phyloP scores from a whole-genome alignment of 1,140 invertebrate species.

The Drosophila grimshawi region DNA sequence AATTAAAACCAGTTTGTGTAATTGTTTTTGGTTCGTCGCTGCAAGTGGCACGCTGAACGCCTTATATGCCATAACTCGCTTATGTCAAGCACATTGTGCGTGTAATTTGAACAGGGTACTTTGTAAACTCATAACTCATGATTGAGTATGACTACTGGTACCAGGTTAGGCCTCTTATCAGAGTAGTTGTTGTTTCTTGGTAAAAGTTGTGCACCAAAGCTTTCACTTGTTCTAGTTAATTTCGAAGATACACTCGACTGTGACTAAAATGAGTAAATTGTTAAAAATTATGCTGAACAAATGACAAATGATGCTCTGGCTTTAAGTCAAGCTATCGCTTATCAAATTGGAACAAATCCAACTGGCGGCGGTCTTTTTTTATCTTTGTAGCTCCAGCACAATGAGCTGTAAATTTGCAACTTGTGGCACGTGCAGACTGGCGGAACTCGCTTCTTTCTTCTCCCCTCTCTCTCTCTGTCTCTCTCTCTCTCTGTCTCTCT shows the following conservation, averaged over 20 bases:
- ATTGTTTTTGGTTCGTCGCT: slow-evolving; percentile 62
- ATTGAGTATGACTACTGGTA: slow-evolving; percentile 17
- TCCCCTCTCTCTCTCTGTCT: neutral
- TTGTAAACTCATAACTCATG: slow-evolving; percentile 14
- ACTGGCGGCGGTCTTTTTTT: neutral
- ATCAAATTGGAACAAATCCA: slow-evolving; percentile 67
- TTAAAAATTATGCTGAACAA: slow-evolving; percentile 68
- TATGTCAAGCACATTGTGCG: slow-evolving; percentile 75
- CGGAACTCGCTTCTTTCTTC: neutral
- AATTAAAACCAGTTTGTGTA: slow-evolving; percentile 80
- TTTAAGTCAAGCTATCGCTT: slow-evolving; percentile 34
- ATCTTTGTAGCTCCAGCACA: neutral
- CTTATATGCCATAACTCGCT: slow-evolving; percentile 76
- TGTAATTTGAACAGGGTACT: slow-evolving; percentile 61
- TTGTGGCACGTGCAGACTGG: slow-evolving; percentile 30
- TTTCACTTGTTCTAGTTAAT: slow-evolving; percentile 73
- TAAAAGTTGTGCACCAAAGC: slow-evolving; percentile 34
- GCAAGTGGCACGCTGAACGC: slow-evolving; percentile 14
- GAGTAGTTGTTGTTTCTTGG: slow-evolving; percentile 6
- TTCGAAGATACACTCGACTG: slow-evolving; percentile 49
- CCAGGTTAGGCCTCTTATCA: slow-evolving; percentile 7
- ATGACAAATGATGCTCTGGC: slow-evolving; percentile 68
- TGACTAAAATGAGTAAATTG: slow-evolving; percentile 68
- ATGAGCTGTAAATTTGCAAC: slow-evolving; percentile 13
- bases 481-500: too few relatives aligned